Evolutionary conservation across 2,113 vertebrate genomes (phyloP), one percentile per base, ranked within the genome.

Genomic region (Ellobius talpinus): DNA sequence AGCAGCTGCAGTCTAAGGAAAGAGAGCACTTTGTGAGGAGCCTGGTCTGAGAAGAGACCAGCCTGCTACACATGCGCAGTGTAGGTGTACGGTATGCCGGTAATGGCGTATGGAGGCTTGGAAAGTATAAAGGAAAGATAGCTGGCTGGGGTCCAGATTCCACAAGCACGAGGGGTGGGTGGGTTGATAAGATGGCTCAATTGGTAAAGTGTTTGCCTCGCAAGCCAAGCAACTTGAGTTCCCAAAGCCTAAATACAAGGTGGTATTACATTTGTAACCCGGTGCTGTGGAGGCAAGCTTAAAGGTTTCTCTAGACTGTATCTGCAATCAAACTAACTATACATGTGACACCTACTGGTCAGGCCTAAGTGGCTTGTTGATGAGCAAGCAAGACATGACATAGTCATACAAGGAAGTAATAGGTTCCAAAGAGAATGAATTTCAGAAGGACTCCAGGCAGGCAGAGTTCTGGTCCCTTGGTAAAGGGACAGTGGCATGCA

Each of bases 41-140:
- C 39, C 10, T 33, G n/a, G 19, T 47, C 85, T 52, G 33, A 52
- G 31, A 13, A 36, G 33, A 76, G 55, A 7, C 11, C 3, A 16
- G 26, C 24, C 14, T 7, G 24, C 23, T 21, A 0, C 14, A 12
- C 5, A 3, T 0, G 4, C 19, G 1, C 4, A 33, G 7, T 0
- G 33, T 29, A 4, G 55, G 63, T 16, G 36, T 7, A 2, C 13
- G 21, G 33, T 14, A 24, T 50, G 16, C 70, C 5, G 0, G 3
- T 4, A 9, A 5, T 31, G 36, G 12, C 0, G 0, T 21, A 7
- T 50, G 11, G 0, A 19, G 10, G 36, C 3, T 0, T 55, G 16
- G 31, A 50, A 33, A 17, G 4, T 61, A 8, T 6, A 19, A 21
- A 58, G 1, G 6, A 19, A 31, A 47, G 52, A 55, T 7, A 26